Conservation (phyloP, 2,797 vertebrate species). For the Alca torda region DNA sequence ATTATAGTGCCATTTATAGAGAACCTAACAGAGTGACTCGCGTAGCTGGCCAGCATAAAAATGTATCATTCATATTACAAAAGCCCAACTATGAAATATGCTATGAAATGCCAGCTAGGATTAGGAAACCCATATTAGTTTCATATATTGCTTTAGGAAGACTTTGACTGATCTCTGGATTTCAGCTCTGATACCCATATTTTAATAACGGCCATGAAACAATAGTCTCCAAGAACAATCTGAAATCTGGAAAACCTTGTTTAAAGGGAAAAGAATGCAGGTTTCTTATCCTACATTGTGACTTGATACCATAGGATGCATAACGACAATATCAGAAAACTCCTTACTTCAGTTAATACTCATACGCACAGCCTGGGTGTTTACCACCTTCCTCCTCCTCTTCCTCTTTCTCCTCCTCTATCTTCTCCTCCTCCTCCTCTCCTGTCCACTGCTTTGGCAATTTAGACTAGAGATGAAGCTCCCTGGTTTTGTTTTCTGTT, state of each 20-base stretch:
- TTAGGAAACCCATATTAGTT: neutral
- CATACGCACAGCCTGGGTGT: neutral
- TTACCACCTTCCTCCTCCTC: neutral
- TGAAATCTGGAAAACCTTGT: neutral
- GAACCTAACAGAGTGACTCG: neutral
- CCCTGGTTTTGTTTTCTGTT: neutral
- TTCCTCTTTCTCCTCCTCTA: neutral
- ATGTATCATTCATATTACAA: neutral
- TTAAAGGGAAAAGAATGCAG: neutral
- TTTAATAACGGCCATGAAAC: neutral
- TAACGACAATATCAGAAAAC: neutral
- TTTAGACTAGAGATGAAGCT: neutral
- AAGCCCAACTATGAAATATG: neutral
- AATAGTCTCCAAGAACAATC: neutral
- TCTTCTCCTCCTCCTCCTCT: neutral
- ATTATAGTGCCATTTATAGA: neutral
- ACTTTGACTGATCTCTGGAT: neutral
- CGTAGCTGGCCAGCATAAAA: neutral
- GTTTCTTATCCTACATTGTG: neutral
- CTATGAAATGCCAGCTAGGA: neutral
- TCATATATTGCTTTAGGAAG: neutral
- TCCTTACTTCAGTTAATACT: neutral
- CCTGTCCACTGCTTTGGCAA: neutral
- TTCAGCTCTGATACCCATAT: neutral
- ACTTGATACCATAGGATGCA: neutral